phyloP scores from a whole-genome alignment of 2,797 vertebrate species.

The Pyrocephalus nanus region DNA sequence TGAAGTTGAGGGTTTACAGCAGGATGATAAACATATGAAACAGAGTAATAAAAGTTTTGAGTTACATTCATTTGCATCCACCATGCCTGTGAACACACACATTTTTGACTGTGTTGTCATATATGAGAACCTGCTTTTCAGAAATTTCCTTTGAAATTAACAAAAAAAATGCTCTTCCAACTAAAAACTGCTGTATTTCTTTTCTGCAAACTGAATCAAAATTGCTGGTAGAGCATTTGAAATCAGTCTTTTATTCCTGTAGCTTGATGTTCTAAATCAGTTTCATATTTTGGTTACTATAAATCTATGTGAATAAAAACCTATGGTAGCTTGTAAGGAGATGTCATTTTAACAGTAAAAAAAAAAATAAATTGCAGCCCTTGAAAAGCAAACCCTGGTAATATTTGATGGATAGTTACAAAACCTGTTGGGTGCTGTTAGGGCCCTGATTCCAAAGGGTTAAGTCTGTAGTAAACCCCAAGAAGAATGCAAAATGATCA shows the following conservation, averaged over 20 bases:
- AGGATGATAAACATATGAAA: neutral
- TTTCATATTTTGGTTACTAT: neutral
- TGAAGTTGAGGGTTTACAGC: neutral
- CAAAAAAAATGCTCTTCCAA: neutral
- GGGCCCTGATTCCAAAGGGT: conserved; percentile 58
- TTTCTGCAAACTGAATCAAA: neutral
- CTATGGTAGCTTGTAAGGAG: neutral
- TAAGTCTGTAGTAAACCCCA: conserved; percentile 67
- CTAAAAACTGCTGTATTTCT: neutral
- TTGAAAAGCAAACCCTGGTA: neutral
- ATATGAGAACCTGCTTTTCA: neutral
- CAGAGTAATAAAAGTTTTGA: neutral
- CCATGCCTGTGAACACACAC: too few species aligned
- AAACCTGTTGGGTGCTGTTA: neutral
- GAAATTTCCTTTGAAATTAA: neutral
- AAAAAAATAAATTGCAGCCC: neutral
- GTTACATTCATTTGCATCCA: neutral
- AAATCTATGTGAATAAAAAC: neutral
- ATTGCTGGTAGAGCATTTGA: neutral
- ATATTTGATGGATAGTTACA: neutral
- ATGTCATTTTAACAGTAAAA: neutral
- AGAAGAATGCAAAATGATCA: conserved; percentile 75
- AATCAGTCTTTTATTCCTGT: neutral
- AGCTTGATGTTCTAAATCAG: neutral
- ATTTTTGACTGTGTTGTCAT: neutral